Evolutionary conservation across 2,113 vertebrate species (phyloP), one percentile per base, ranked within the genome.

Genomic region (Tursiops truncatus): DNA sequence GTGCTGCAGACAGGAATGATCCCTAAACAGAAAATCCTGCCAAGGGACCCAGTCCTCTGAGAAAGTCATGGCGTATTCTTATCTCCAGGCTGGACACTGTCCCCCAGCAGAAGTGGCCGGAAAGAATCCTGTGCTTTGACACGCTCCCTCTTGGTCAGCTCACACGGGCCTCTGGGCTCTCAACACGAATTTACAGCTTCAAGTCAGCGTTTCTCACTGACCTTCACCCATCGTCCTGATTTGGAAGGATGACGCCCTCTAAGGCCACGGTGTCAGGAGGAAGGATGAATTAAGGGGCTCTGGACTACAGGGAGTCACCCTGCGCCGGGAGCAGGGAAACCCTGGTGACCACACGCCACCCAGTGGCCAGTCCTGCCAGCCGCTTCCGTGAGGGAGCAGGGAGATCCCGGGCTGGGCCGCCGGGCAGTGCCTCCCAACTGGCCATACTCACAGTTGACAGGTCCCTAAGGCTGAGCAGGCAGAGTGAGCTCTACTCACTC

Each of bases 341-440:
- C 41, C 96, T 98, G 97, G 97, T 97, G 97, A 95, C 2, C 14
- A 86, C 95, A 95, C 96, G 98, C 99, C 98, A 96, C 98, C 98
- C 97, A 8, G 98, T 98, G 99, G 98, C 97, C 62, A 84, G 63
- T 68, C 53, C 36, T 41, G 56, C 53, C 21, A 82, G 23, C 11
- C 4, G 38, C 93, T 65, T 38, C 4, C 0, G 0, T 0, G 26
- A n/a, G 31, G n/a, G 6, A 50, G 67, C 68, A 36, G 63, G 50
- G 60, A n/a, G 28, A 44, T 70, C 15, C 23, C 2, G 0, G 36
- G 36, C 44, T 53, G 6, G 26, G 67, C 58, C 2, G 1, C 53
- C 33, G 36, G 53, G 26, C 53, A 41, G 74, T 2, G n/a, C 47
- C 74, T 56, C 17, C 20, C 1, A 7, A 21, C 38, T 5, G 5